Conservation (phyloP, 2,113 vertebrate species). For the Aleadryas rufinucha region DNA sequence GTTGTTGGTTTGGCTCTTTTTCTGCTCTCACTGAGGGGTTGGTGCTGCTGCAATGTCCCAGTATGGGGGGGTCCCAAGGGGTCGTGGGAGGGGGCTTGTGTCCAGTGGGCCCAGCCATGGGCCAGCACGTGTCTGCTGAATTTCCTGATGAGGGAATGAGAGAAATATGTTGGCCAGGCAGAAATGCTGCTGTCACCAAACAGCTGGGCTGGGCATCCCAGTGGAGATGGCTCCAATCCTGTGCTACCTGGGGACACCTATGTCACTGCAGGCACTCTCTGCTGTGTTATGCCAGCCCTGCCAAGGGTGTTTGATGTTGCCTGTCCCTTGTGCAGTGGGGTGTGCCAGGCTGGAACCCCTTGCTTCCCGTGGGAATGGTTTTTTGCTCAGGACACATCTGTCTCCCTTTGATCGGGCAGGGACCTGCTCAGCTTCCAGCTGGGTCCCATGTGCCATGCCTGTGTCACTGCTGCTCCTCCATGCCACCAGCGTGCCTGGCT, state of each 20-base stretch:
- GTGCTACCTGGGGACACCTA: fast-evolving
- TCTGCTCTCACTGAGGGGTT: neutral
- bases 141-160: neutral
- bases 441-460: neutral
- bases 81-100: neutral
- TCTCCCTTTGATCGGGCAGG: fast-evolving
- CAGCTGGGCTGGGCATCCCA: neutral
- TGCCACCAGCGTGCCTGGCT: neutral
- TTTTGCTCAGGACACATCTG: neutral
- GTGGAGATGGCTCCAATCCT: neutral
- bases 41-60: neutral
- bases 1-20: neutral
- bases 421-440: neutral
- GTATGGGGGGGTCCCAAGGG: neutral
- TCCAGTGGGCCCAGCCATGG: neutral
- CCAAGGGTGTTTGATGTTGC: neutral
- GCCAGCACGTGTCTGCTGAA: fast-evolving
- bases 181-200: neutral
- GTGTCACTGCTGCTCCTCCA: neutral
- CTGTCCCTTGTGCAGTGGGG: neutral
- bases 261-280: neutral
- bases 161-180: neutral
- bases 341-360: neutral
- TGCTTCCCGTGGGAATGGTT: neutral
- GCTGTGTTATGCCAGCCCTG: neutral